Base-by-base conservation (phyloP, 2,113 vertebrate genomes). In the Cebidichthys violaceus region DNA sequence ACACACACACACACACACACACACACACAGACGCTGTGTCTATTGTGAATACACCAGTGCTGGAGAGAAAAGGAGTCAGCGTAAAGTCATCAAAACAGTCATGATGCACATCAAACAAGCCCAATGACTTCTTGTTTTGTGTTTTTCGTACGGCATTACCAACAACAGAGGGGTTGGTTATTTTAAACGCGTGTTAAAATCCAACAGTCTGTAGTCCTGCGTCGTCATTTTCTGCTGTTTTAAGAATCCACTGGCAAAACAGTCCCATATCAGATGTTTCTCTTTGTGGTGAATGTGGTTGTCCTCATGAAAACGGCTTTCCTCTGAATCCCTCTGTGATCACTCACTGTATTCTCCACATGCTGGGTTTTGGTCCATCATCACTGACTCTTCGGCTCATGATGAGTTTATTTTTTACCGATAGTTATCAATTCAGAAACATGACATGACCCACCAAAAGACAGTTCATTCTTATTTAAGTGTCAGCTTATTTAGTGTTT, bases 41-140 rank as follows among this genome's bases (percentile, higher is more conserved):
- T 86, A 71, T 65, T 85, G 68, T 90, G 72, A 82, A 71, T 41
- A 70, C 74, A 78, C 52, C 72, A 83, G 78, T 59, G 76, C 73
- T 75, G 69, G 73, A 88, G 64, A 87, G 69, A 75, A 33, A 65
- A 29, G 27, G 41, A 77, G 59, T 82, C 75, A 27, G 70, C 79
- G 85, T 71, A 70, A 79, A 77, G 24, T 86, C 79, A 69, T 83
- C 57, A 70, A 64, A 82, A 82, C 66, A 85, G 72, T 85, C 82
- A 67, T 67, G 75, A 70, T 83, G 79, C 75, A 62, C 39, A 55
- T 73, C 0, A 43, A 74, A 74, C 76, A 79, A 15, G 47, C 70
- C 33, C 54, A 66, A 85, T 7, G 27, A 70, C 22, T 50, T 77
- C 14, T 64, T 65, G 61, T 65, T 80, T 71, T 70, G 20, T 68